These are phyloP conservation scores for Xylota segnis DNA, from an alignment of 2,888 invertebrate species.

Conservation along the genomic window DNA sequence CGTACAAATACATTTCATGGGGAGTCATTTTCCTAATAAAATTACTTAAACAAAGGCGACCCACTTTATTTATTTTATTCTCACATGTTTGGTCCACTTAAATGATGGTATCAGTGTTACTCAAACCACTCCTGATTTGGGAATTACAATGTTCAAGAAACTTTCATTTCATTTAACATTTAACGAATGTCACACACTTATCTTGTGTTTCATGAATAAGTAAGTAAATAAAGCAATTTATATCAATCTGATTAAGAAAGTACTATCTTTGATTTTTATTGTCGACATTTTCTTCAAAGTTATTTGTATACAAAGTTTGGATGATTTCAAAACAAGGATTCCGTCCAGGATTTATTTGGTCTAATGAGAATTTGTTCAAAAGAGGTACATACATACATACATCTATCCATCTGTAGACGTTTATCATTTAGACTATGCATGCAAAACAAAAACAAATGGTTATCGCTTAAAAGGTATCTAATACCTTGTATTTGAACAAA, in stretches of 20 bases:
- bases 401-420: too few species aligned
- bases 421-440: too few species aligned
- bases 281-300: not conserved
- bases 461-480: too few species aligned
- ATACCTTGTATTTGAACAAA: too few species aligned
- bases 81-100: constrained; percentile 22
- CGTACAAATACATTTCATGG: constrained; percentile 3
- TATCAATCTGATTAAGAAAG: not conserved
- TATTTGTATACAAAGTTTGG: not conserved
- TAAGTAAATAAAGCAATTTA: not conserved
- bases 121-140: constrained; percentile 3
- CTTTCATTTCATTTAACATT: not conserved
- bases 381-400: too few species aligned
- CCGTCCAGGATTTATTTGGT: too few species aligned
- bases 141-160: not conserved
- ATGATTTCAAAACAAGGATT: not conserved
- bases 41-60: constrained; percentile 6
- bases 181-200: not conserved
- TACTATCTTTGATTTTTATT: constrained; percentile 13
- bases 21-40: constrained; percentile 10
- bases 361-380: too few species aligned
- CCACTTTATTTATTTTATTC: constrained; percentile 16
- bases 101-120: constrained; percentile 19
- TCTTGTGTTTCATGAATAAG: not conserved
- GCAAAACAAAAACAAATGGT: too few species aligned